Conservation (phyloP, 2,113 vertebrate species). For the Syngnathus typhle region DNA sequence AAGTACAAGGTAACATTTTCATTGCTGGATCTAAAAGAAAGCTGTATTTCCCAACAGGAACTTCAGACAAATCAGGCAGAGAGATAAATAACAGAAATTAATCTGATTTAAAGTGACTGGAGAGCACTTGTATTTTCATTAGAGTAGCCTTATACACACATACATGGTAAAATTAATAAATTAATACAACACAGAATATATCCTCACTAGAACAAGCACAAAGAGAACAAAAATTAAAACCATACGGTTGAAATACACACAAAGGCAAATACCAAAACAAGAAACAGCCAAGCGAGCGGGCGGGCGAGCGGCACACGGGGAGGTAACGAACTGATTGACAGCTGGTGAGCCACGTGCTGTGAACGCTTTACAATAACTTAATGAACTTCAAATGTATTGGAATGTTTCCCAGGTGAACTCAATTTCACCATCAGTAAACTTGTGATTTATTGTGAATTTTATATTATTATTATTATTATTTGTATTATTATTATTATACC, state of each 20-base stretch:
- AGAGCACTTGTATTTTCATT: constrained; percentile 67
- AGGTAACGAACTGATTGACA: neutral
- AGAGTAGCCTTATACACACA: constrained; percentile 39
- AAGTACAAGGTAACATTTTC: constrained; percentile 75
- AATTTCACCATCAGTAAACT: neutral
- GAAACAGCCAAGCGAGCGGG: neutral
- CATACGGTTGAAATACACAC: neutral
- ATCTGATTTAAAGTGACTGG: constrained; percentile 44
- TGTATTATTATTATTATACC: too few relatives aligned
- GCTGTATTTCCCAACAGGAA: constrained; percentile 1
- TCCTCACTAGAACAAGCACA: neutral
- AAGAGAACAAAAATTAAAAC: neutral
- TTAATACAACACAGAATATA: too few relatives aligned
- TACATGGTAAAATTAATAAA: constrained; percentile 50
- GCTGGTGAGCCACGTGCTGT: neutral
- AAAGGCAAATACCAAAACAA: neutral
- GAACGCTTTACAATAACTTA: neutral
- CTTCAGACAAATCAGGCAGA: constrained; percentile 31
- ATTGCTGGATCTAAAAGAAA: constrained; percentile 63
- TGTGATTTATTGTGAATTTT: neutral
- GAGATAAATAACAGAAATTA: constrained; percentile 44
- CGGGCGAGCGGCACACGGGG: neutral
- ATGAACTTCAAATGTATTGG: neutral
- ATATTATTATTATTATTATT: too few relatives aligned
- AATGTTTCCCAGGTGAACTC: neutral